phyloP scores from a whole-genome alignment of 2,797 vertebrate species.

The Myotis planiceps region DNA sequence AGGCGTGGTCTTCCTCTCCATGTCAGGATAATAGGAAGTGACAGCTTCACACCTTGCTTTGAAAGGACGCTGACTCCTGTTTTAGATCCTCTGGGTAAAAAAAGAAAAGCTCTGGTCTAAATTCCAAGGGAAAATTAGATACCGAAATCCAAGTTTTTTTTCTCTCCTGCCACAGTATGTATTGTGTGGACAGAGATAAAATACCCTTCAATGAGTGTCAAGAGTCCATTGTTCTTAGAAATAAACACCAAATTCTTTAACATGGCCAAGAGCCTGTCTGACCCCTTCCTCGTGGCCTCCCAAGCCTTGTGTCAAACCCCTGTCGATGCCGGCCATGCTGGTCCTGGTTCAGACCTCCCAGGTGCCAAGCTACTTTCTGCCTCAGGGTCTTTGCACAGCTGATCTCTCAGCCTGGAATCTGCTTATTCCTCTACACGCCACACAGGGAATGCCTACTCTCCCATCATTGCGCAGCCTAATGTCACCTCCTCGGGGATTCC shows the following conservation, averaged over 20 bases:
- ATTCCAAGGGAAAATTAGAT: conserved; percentile 19
- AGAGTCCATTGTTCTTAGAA: neutral
- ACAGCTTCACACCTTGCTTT: neutral
- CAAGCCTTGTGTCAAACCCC: neutral
- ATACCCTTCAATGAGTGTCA: neutral
- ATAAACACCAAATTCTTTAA: neutral
- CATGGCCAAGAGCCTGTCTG: neutral
- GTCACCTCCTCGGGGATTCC: neutral
- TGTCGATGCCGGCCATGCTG: neutral
- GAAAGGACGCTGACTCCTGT: neutral
- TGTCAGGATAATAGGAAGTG: neutral
- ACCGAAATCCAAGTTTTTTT: neutral
- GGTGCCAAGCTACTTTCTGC: too few species aligned
- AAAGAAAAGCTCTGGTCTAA: neutral
- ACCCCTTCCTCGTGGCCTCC: neutral
- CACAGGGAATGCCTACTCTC: neutral
- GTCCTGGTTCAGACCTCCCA: neutral
- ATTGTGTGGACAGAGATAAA: neutral
- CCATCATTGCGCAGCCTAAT: neutral
- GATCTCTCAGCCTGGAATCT: neutral
- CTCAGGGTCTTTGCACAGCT: neutral
- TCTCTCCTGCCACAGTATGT: neutral
- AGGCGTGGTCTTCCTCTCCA: neutral
- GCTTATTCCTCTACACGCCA: neutral
- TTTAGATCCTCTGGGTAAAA: neutral